A percentile compares a stretch with the other conserved stretches of the same genome.
Conservation (phyloP, 2,113 vertebrate genomes). For the Ondatra zibethicus region DNA sequence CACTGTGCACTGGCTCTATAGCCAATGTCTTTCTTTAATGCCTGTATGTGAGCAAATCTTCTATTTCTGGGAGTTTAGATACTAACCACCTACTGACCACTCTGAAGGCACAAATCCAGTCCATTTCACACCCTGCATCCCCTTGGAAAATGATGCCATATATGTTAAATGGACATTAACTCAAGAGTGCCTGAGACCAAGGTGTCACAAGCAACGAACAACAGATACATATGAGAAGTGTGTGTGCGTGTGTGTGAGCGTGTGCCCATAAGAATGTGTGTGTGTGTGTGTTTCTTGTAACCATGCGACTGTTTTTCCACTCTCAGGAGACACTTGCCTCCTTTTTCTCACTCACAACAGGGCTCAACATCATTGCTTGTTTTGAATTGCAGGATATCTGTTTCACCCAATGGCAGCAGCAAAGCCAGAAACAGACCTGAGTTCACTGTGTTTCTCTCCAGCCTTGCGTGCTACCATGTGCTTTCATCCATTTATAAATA, state of each 20-base stretch:
- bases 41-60: neutral
- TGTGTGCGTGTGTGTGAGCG: no score
- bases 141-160: neutral
- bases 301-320: neutral
- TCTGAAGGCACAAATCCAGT: neutral
- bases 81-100: neutral
- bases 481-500: conserved; percentile 53
- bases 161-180: neutral
- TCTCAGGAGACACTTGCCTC: neutral
- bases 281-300: neutral
- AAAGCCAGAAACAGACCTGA: neutral
- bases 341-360: neutral
- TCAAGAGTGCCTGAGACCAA: neutral
- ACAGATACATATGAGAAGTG: no score
- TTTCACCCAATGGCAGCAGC: neutral
- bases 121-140: neutral
- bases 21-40: neutral
- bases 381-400: neutral
- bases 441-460: neutral
- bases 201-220: neutral
- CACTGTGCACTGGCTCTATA: neutral
- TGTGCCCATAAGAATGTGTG: no score
- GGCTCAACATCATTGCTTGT: neutral
- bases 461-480: neutral
- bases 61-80: conserved; percentile 14